Base-by-base conservation (phyloP, 2,888 invertebrate species). In the Leptinotarsa peninsularis region DNA sequence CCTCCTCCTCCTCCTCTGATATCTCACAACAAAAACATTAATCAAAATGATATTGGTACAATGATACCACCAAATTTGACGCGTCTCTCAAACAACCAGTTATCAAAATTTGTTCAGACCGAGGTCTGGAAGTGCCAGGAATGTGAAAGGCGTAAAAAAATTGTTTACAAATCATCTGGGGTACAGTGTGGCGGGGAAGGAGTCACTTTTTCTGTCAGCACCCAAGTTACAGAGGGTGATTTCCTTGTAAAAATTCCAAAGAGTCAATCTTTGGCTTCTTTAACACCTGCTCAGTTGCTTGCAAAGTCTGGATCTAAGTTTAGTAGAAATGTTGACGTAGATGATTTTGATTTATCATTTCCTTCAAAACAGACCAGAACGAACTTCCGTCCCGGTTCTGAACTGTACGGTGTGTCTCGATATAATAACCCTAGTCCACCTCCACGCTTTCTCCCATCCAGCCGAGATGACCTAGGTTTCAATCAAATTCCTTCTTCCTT, bases 241-340 rank as follows among this genome's bases (percentile, higher is more conserved):
- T 82, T 86, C 67, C 77, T 76, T 60, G 60, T 75, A 14, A 84
- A 83, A 58, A 80, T 83, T 13, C 81, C 85, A 4, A 85, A 82
- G 68, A 86, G 82, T 73, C 86, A 87, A 21, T 88, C 88, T 0
- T 78, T 89, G 67, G 88, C 88, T 15, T 83, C 85, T 33, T 73
- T 88, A 21, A 89, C 89, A 4, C 87, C 88, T 1, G 89, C 88
- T 15, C 88, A 88, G 79, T 79, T 88, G 4, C 80, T 88, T 54
- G 86, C 83, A 0, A 84, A 83, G 49, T 75, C 79, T 21, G 66
- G 71, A 23, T 67, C 67, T 0, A 70, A 76, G 23, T 67, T 27
- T 52, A 60, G 56, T 56, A 58, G 74, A 21, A 70, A 50, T 49
- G 49, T 76, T 3, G 76, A 76, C 4, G 67, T 56, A 21, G 76